These are phyloP conservation scores for Norana najaformis DNA, from an alignment of 2,888 invertebrate genomes.

Conservation along the genomic window DNA sequence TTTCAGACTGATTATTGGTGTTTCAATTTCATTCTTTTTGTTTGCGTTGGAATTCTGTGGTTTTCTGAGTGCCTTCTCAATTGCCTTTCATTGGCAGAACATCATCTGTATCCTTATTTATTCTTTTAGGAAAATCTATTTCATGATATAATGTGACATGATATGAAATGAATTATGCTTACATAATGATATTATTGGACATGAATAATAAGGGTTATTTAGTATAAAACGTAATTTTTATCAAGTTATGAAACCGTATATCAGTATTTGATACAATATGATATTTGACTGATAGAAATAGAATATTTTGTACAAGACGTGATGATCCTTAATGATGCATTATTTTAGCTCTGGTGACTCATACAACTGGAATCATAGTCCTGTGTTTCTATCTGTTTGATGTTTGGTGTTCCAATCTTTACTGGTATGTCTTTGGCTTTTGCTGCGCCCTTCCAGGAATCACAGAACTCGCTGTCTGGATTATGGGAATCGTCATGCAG, in stretches of 20 bases:
- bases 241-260: too few relatives aligned
- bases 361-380: slow-evolving; percentile 25
- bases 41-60: slow-evolving; percentile 29
- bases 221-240: background rate
- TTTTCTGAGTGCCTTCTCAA: slow-evolving; percentile 18
- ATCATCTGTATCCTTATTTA: slow-evolving; percentile 30
- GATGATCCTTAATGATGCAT: background rate
- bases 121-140: background rate
- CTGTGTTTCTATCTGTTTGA: slow-evolving; percentile 67
- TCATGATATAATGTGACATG: background rate
- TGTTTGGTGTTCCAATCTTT: slow-evolving; percentile 74
- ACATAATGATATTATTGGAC: background rate
- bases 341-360: slow-evolving; percentile 16
- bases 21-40: slow-evolving; percentile 25
- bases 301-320: background rate
- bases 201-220: background rate
- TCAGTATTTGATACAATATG: background rate
- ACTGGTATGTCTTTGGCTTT: slow-evolving; percentile 73
- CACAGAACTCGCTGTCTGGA: slow-evolving; percentile 54
- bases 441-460: slow-evolving; percentile 59
- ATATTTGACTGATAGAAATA: background rate
- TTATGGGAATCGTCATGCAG: slow-evolving; percentile 34
- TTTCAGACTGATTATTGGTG: slow-evolving; percentile 30
- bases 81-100: slow-evolving; percentile 25
- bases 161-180: background rate